These are phyloP conservation scores for Polylopha cassiicola DNA, from an alignment of 2,888 invertebrate species.

Conservation along the genomic window DNA sequence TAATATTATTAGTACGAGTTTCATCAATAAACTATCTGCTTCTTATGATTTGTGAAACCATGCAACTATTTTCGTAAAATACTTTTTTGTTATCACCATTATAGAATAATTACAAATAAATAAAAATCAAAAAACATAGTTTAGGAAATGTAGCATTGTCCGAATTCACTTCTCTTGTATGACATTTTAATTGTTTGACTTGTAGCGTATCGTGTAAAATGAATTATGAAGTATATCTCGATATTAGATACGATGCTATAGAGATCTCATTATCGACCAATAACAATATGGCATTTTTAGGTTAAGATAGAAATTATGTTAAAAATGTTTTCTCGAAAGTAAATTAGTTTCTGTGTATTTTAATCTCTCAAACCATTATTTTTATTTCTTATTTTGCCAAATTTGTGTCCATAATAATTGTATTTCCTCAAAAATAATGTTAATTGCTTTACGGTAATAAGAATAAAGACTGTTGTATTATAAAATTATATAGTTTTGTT, in stretches of 20 bases:
- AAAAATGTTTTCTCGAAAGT: constrained; percentile 43
- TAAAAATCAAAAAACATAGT: constrained; percentile 48
- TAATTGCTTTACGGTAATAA: constrained; percentile 72
- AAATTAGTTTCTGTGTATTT: constrained; percentile 39
- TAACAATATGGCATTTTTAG: constrained; percentile 76
- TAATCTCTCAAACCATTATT: constrained; percentile 44
- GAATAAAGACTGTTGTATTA: constrained; percentile 77
- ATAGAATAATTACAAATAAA: constrained; percentile 45
- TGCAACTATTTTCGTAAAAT: constrained; percentile 31
- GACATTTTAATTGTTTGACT: constrained; percentile 55
- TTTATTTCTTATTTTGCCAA: constrained; percentile 45
- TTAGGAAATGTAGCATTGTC: constrained; percentile 62
- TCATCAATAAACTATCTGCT: constrained; percentile 32
- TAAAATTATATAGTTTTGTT: constrained; percentile 65
- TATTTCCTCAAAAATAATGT: constrained; percentile 55
- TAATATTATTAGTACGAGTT: constrained; percentile 53
- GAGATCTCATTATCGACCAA: constrained; percentile 77
- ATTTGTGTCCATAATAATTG: constrained; percentile 53
- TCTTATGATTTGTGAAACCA: constrained; percentile 27
- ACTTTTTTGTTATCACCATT: constrained; percentile 46
- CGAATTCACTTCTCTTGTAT: constrained; percentile 49
- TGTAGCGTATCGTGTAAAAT: constrained; percentile 56
- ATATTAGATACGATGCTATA: constrained; percentile 66
- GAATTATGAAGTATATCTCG: constrained; percentile 59
- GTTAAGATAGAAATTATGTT: constrained; percentile 60